phyloP scores from a whole-genome alignment of 2,888 invertebrate species.

The Embidobia sp. region DNA sequence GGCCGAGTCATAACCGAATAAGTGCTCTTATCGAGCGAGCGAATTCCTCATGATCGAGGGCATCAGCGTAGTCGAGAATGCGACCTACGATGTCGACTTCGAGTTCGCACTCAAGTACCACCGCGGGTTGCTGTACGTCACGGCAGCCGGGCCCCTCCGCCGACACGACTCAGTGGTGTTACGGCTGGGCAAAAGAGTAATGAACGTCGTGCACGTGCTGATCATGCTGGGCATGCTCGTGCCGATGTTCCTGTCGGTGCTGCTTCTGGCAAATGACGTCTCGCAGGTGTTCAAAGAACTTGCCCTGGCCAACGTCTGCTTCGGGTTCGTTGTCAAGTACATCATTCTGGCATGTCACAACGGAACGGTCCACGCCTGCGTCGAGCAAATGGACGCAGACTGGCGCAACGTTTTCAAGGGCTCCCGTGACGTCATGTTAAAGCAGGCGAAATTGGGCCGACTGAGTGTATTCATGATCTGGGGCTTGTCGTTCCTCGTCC shows the following conservation, averaged over 20 bases:
- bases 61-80: too few relatives aligned
- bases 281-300: constrained; percentile 12
- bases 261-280: neutral
- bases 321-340: constrained; percentile 25
- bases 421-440: constrained; percentile 8
- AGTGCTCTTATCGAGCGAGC: too few relatives aligned
- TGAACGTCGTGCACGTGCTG: constrained; percentile 6
- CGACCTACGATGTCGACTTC: constrained; percentile 25
- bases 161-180: neutral
- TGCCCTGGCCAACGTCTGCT: constrained; percentile 8
- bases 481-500: neutral
- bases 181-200: neutral
- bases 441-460: constrained; percentile 12
- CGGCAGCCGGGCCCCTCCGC: constrained; percentile 21
- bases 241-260: neutral
- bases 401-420: constrained; percentile 18
- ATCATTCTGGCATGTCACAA: neutral
- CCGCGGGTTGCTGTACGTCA: constrained; percentile 21
- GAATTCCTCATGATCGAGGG: too few relatives aligned
- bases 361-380: neutral
- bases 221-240: neutral
- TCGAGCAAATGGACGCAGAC: constrained; percentile 27
- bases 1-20: too few relatives aligned
- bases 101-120: constrained; percentile 17
- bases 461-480: neutral